These are phyloP conservation scores for Phalacrocorax carbo DNA, from an alignment of 2,113 vertebrate species.

Conservation along the genomic window DNA sequence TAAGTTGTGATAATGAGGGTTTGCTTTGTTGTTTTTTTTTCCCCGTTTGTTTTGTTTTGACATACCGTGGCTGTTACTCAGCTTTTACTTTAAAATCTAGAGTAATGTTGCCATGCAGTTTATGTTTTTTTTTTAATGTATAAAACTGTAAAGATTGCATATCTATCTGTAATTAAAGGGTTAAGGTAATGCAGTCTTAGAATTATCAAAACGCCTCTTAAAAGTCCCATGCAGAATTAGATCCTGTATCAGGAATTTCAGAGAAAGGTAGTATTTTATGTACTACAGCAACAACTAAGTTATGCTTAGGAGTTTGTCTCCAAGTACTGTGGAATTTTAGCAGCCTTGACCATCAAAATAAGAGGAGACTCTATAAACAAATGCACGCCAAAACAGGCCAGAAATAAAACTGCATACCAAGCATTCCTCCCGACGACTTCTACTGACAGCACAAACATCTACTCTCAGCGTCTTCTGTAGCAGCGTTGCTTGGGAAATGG, in stretches of 20 bases:
- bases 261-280: background rate
- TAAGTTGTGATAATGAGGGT: background rate
- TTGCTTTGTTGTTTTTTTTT: background rate
- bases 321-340: background rate
- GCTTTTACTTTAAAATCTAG: background rate
- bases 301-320: background rate
- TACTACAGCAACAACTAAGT: background rate
- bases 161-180: background rate
- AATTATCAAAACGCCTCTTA: background rate
- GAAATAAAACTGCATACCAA: conserved; percentile 70
- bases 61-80: background rate
- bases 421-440: conserved; percentile 72
- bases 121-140: background rate
- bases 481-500: conserved; percentile 67
- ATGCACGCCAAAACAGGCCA: background rate
- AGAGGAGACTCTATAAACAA: background rate
- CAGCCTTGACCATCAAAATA: background rate
- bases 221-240: background rate
- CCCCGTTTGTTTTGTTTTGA: background rate
- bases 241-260: background rate
- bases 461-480: conserved; percentile 79
- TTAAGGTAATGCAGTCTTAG: background rate
- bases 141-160: background rate
- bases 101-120: background rate
- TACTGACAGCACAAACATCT: conserved; percentile 75